Evolutionary conservation across 1,140 invertebrate genomes (phyloP).

Genomic region (Anoplolepis gracilipes): DNA sequence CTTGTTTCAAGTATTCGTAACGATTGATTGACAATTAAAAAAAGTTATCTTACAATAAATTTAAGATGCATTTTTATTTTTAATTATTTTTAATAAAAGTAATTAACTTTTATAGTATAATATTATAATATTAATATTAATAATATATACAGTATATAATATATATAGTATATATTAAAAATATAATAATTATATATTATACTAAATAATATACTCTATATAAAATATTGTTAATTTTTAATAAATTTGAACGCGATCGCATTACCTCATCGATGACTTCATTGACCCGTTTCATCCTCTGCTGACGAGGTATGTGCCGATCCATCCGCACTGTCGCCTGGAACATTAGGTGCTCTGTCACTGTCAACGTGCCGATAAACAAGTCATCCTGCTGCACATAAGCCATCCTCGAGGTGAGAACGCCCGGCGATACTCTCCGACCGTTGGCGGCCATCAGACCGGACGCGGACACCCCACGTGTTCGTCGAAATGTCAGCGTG

Average conservation of each 20-base stretch:
- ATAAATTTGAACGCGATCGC: slow-evolving; percentile 29
- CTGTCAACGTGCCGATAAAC: slow-evolving; percentile 97
- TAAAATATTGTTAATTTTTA: too few relatives aligned
- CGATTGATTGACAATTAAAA: too few relatives aligned
- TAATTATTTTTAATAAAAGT: too few relatives aligned
- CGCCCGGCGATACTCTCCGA: slow-evolving; percentile 88
- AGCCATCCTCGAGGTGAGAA: slow-evolving; percentile 92
- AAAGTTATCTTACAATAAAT: too few relatives aligned
- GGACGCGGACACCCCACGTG: slow-evolving; percentile 89
- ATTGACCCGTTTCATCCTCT: slow-evolving; percentile 94
- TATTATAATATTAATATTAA: too few relatives aligned
- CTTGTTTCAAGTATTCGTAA: background rate
- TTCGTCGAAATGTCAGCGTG: slow-evolving; percentile 93
- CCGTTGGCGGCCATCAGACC: slow-evolving; percentile 92
- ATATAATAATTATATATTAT: too few relatives aligned
- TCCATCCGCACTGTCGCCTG: slow-evolving; percentile 98
- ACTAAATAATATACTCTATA: too few relatives aligned
- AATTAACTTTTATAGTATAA: too few relatives aligned
- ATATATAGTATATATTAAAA: too few relatives aligned
- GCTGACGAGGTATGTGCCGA: slow-evolving; percentile 89
- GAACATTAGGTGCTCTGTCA: slow-evolving; percentile 95
- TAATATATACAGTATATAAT: too few relatives aligned
- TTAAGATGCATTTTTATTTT: too few relatives aligned
- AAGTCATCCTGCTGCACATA: slow-evolving; percentile 98
- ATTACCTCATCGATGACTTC: slow-evolving; percentile 95